These are phyloP conservation scores for Deroplatys truncata DNA, from an alignment of 2,888 invertebrate species.

Conservation along the genomic window DNA sequence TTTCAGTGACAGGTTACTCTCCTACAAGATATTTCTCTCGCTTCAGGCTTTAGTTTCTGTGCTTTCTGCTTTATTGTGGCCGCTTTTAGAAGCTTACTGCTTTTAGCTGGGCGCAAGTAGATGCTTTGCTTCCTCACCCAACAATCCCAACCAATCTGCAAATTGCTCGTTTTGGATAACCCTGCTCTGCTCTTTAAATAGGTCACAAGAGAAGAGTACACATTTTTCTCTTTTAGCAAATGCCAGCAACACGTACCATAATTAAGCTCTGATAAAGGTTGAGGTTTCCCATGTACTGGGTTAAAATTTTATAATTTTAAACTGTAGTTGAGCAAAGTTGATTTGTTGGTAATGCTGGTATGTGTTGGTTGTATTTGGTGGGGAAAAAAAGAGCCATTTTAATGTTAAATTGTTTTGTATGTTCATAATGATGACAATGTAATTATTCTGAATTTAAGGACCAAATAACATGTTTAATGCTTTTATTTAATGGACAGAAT, in stretches of 20 bases:
- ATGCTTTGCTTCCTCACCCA: slow-evolving; percentile 31
- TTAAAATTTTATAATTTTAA: neutral
- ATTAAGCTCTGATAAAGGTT: neutral
- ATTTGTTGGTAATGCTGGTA: neutral
- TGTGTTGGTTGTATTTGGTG: slow-evolving; percentile 16
- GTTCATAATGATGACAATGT: neutral
- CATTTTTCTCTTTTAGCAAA: neutral
- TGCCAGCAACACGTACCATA: slow-evolving; percentile 21
- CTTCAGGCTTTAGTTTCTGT: slow-evolving; percentile 30
- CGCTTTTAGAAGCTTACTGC: slow-evolving; percentile 32
- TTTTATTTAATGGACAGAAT: neutral
- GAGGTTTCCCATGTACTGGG: neutral
- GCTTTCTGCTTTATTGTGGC: slow-evolving; percentile 32
- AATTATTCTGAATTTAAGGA: neutral
- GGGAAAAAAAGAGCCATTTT: neutral
- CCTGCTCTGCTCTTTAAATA: slow-evolving; percentile 35
- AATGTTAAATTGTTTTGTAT: neutral
- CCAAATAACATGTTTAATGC: neutral
- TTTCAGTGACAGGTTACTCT: neutral
- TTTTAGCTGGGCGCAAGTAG: slow-evolving; percentile 32
- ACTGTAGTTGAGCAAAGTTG: slow-evolving; percentile 1
- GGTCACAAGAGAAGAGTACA: neutral
- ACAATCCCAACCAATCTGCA: slow-evolving; percentile 25
- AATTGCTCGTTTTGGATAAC: slow-evolving; percentile 38
- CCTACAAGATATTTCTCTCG: slow-evolving; percentile 25